Evolutionary conservation across 1,140 invertebrate genomes (phyloP), one percentile per base, ranked within the genome.

Genomic region (Drosophila erecta): DNA sequence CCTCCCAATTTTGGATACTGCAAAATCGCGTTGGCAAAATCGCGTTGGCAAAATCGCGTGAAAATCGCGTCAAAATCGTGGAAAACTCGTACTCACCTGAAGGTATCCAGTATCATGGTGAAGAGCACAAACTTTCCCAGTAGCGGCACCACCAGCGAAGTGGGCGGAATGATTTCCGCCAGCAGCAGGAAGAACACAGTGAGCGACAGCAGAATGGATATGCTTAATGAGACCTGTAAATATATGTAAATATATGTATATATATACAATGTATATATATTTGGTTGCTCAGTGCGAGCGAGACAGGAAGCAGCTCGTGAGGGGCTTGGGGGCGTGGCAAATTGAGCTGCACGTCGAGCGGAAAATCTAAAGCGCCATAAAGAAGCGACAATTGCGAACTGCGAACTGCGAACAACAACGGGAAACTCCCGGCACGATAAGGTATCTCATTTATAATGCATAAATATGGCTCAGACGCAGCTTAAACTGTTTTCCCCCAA

Each of bases 171-270:
- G 91, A 99, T 98, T 94, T 99, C 98, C 66, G 98, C 98, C 90
- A 99, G 94, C 92, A 99, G 95, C 89, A 99, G 95, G 95, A 99
- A 99, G 95, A 99, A 99, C 94, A 99, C 98, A 93, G 98, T 99
- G 90, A 99, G 95, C 79, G 98, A 99, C 92, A 99, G 96, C 90
- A 99, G 95, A 94, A 99, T 99, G 83, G 98, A 99, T 93, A 99
- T 99, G 90, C 98, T 99, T 80, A 99, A 95, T 92, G 98, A 98
- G 92, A 98, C 96, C 96, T 97, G 93, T 49, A 93, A 90, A 51
- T 41, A 41, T 15, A 40, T n/a, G 38, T 40, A 15, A 2, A 15
- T 38, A 6, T 6, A 6, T 27, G 1, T 27, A 27, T 27, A 27
- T 27, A 24, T 47, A 24, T 46, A 74, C n/a, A 61, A 43, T 40